A percentile compares a stretch with the other conserved stretches of the same genome.
Evolutionary conservation across 2,113 vertebrate genomes (phyloP).

Genomic region (Melozone crissalis): DNA sequence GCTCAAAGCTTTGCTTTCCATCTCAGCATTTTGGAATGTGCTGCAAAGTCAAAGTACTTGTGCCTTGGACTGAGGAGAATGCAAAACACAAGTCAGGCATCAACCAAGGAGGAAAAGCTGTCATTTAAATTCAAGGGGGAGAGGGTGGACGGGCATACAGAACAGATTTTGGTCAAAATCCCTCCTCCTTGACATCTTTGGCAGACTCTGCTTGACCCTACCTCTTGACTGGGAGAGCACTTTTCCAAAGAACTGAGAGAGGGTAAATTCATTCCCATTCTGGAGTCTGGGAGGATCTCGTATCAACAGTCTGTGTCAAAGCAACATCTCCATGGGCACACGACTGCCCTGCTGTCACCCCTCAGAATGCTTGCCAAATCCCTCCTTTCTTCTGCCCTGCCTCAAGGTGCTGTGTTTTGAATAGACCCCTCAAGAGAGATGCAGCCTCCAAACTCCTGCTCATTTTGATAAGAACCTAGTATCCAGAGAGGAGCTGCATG

Average conservation of each 20-base stretch:
- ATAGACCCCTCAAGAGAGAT: background rate
- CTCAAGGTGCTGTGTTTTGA: background rate
- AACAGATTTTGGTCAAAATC: background rate
- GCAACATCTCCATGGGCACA: background rate
- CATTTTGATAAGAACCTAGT: background rate
- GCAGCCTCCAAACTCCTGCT: background rate
- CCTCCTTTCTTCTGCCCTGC: background rate
- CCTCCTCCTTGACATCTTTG: background rate
- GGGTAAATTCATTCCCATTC: background rate
- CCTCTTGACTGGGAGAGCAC: background rate
- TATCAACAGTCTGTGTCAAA: background rate
- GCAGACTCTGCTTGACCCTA: background rate
- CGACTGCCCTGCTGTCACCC: background rate
- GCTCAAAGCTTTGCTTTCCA: background rate
- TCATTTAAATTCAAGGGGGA: background rate
- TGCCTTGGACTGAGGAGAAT: background rate
- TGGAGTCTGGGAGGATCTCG: background rate
- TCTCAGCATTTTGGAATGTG: background rate
- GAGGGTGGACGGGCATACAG: background rate
- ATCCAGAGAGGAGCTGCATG: background rate
- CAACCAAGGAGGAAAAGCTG: background rate
- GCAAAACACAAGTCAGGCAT: background rate
- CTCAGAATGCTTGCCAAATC: background rate
- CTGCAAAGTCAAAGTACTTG: background rate
- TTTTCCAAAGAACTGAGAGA: background rate